Base-by-base conservation (phyloP, 2,888 invertebrate genomes). In the Ecdyonurus torrentis region DNA sequence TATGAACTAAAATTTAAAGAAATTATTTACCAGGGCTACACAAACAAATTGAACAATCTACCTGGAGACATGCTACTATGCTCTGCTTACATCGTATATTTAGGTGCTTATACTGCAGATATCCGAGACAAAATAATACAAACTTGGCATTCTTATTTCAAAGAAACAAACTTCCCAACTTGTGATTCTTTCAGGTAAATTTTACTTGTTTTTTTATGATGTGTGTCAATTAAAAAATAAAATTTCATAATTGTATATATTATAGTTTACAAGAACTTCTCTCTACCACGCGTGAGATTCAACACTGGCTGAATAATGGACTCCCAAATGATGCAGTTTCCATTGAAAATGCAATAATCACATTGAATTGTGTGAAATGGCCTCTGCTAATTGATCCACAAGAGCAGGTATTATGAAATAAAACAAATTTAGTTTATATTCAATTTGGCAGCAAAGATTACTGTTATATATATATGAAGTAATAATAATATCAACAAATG, bases 361-460 rank as follows among this genome's bases (percentile, higher is more conserved):
- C 93, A 59, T 92, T 86, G 19, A 83, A 81, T 70, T 89, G 85
- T 2, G 83, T 87, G 5, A 79, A 89, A 18, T 91, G 91, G 92
- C 92, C 95, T 0, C 79, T 96, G 20, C 91, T 94, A 83, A 92
- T 95, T 65, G 95, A 96, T 76, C 96, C 96, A 0, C 94, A 96
- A 73, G 93, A 93, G 72, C 94, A 95, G 77, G 89, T 88, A 58
- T 75, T 23, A 5, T 18, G 23, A 10, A 2, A 20, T 1, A 10
- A 2, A 7, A 64, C 58, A 59, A 1, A 7, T 37, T 63, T 59
- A 20, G 64, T 60, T 63, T 63, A 52, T 23, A 62, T 25, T 37
- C 20, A 59, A 52, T n/a, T n/a, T n/a, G n/a, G n/a, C n/a, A n/a
- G n/a, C n/a, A n/a, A n/a, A n/a, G n/a, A n/a, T n/a, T n/a, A n/a